phyloP scores from a whole-genome alignment of 2,888 invertebrate species.

The Lissonota sp. region DNA sequence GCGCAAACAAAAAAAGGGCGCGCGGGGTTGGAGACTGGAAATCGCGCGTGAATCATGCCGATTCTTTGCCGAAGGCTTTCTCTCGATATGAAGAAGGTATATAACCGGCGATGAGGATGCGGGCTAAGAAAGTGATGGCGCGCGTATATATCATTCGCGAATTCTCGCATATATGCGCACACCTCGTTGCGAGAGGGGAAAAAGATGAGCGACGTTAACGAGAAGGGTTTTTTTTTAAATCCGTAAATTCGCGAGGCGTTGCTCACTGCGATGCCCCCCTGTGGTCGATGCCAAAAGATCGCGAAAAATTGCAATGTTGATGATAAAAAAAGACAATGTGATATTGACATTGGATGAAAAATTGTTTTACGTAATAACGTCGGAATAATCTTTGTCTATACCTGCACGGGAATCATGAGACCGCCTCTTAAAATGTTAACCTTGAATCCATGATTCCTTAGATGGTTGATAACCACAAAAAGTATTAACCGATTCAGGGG shows the following conservation, averaged over 20 bases:
- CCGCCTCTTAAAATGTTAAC: too few relatives aligned
- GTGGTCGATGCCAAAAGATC: not conserved
- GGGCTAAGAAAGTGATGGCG: constrained; percentile 31
- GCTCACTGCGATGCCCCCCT: constrained; percentile 13
- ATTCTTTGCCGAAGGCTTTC: constrained; percentile 37
- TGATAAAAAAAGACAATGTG: too few relatives aligned
- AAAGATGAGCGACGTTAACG: constrained; percentile 64
- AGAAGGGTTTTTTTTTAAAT: constrained; percentile 35
- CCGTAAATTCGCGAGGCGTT: constrained; percentile 13
- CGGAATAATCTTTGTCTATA: too few relatives aligned
- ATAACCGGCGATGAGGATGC: constrained; percentile 1
- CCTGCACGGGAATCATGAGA: too few relatives aligned
- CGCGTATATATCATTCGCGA: constrained; percentile 60
- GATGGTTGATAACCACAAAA: too few relatives aligned
- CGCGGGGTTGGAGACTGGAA: constrained; percentile 49
- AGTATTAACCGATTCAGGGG: too few relatives aligned
- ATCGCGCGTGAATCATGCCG: constrained; percentile 68
- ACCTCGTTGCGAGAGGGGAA: constrained; percentile 26
- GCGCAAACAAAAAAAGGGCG: constrained; percentile 61
- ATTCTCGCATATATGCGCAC: constrained; percentile 22
- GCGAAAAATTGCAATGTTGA: not conserved
- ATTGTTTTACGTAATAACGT: not conserved
- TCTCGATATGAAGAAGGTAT: constrained; percentile 38
- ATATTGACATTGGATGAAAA: not conserved
- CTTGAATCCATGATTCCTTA: too few relatives aligned